These are phyloP conservation scores for Oreotrochilus melanogaster DNA, from an alignment of 2,113 vertebrate genomes.

Conservation along the genomic window DNA sequence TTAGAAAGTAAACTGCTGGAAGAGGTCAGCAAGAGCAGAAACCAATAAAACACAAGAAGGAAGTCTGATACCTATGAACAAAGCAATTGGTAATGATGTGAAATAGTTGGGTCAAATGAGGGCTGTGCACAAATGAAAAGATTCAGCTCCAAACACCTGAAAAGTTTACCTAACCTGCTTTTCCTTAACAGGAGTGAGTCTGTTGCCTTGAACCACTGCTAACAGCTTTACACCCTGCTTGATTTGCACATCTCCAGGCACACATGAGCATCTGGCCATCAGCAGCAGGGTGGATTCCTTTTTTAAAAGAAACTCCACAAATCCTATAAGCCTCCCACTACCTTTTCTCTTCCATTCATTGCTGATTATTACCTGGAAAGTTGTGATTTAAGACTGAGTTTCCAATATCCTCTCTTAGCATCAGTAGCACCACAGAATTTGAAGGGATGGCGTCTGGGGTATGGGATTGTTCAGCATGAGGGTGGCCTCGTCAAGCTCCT, in stretches of 20 bases:
- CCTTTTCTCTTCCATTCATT: slow-evolving; percentile 33
- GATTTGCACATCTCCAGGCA: slow-evolving; percentile 37
- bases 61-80: slow-evolving; percentile 62
- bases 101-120: slow-evolving; percentile 72
- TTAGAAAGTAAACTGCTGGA: slow-evolving; percentile 71
- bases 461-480: background rate
- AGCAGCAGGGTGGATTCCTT: background rate
- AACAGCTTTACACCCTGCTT: slow-evolving; percentile 35
- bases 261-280: background rate
- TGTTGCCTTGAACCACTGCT: background rate
- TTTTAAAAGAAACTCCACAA: slow-evolving; percentile 43
- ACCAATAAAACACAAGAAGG: slow-evolving; percentile 73
- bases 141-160: slow-evolving; percentile 67
- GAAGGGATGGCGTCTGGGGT: background rate
- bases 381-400: slow-evolving; percentile 25
- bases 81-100: slow-evolving; percentile 72
- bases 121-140: slow-evolving; percentile 63
- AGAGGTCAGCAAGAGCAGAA: slow-evolving; percentile 77
- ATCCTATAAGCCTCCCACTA: slow-evolving; percentile 15
- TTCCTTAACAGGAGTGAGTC: background rate
- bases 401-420: slow-evolving; percentile 8
- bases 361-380: slow-evolving; percentile 30
- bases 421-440: background rate
- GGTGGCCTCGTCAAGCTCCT: background rate
- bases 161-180: slow-evolving; percentile 55